phyloP scores from a whole-genome alignment of 2,888 invertebrate genomes.

The Amphipoea oculea region DNA sequence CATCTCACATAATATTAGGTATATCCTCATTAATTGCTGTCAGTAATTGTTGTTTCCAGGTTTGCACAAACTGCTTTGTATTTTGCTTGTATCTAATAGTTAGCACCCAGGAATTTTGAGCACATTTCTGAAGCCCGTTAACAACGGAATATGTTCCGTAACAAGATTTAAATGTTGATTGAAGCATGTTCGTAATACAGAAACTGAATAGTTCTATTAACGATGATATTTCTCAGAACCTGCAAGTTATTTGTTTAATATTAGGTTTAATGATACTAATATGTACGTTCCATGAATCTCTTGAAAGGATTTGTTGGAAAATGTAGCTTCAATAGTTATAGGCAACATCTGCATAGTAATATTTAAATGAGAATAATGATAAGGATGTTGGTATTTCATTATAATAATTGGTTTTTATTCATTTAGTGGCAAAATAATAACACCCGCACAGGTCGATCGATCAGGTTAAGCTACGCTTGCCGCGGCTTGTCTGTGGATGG shows the following conservation, averaged over 20 bases:
- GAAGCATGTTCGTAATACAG: background rate
- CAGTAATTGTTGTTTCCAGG: background rate
- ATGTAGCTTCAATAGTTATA: background rate
- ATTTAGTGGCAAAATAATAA: too few species aligned
- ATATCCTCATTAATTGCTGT: background rate
- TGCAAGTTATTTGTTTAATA: background rate
- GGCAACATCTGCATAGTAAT: background rate
- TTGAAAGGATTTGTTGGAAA: background rate
- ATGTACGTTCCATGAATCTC: background rate
- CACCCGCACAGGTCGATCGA: too few species aligned
- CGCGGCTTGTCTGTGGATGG: too few species aligned
- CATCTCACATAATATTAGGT: background rate
- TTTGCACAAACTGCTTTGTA: too few species aligned
- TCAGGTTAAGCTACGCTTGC: too few species aligned
- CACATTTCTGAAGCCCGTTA: background rate
- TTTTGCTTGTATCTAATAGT: background rate
- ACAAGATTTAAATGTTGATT: constrained; percentile 3
- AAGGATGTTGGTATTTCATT: background rate
- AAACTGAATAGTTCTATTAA: constrained; percentile 8
- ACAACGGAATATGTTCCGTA: background rate
- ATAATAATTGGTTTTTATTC: background rate
- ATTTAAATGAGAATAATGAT: background rate
- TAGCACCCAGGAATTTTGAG: constrained; percentile 1
- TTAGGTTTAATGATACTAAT: too few species aligned
- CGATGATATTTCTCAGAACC: constrained; percentile 3